phyloP scores from a whole-genome alignment of 2,113 vertebrate species.

The Corydoras maculifer region DNA sequence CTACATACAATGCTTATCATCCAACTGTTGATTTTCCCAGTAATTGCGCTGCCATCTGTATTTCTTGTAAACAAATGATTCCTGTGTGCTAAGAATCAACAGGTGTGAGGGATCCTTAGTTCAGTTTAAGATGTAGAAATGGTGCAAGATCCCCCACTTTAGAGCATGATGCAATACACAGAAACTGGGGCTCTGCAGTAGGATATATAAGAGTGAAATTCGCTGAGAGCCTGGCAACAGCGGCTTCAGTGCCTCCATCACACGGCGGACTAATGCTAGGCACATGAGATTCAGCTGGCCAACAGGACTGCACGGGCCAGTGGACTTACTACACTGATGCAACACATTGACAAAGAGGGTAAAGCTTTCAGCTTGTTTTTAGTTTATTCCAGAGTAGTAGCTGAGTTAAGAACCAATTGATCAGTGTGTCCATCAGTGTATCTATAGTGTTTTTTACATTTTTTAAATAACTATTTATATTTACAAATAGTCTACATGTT shows the following conservation, averaged over 20 bases:
- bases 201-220: conserved; percentile 36
- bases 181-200: conserved; percentile 43
- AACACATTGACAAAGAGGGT: conserved; percentile 36
- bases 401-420: not conserved
- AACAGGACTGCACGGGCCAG: conserved; percentile 21
- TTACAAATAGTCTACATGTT: no score
- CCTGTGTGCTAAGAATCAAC: conserved; percentile 27
- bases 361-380: conserved; percentile 24
- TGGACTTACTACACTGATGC: conserved; percentile 30
- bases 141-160: conserved; percentile 47
- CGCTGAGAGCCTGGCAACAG: conserved; percentile 39
- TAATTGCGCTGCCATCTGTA: not conserved
- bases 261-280: conserved; percentile 13
- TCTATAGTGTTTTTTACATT: not conserved
- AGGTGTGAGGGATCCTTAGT: conserved; percentile 36
- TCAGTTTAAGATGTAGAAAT: conserved; percentile 34
- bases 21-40: conserved; percentile 13
- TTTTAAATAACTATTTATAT: no score
- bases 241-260: conserved; percentile 31
- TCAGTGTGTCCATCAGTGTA: no score
- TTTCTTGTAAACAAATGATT: conserved; percentile 14
- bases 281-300: conserved; percentile 29
- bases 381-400: not conserved
- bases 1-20: not conserved
- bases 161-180: conserved; percentile 47